phyloP scores from a whole-genome alignment of 92 coral and sea anemone genomes.

The Heteractis magnifica region DNA sequence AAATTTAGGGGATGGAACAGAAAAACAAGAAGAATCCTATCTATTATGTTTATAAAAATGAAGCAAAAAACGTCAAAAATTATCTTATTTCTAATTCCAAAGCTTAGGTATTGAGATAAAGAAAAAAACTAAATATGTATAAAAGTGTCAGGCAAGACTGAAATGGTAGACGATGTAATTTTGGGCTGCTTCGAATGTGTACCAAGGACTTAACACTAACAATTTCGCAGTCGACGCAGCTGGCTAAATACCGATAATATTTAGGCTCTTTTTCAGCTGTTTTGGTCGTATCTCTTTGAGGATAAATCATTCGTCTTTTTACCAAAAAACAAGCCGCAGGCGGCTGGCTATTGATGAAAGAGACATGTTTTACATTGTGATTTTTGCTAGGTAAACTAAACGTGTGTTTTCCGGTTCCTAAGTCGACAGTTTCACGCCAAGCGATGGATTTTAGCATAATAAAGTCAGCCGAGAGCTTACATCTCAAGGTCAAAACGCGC shows the following conservation, averaged over 20 bases:
- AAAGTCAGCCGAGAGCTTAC: slow-evolving; percentile 22
- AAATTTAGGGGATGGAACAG: background rate
- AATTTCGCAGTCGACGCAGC: slow-evolving; percentile 2
- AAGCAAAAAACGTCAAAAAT: background rate
- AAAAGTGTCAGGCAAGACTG: background rate
- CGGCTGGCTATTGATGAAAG: background rate
- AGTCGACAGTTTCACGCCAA: background rate
- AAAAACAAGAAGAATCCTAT: background rate
- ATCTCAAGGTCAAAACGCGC: slow-evolving; percentile 1
- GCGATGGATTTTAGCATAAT: background rate
- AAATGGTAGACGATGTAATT: background rate
- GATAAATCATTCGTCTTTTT: slow-evolving; percentile 3
- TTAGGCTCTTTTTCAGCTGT: slow-evolving; percentile 6
- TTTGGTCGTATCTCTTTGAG: background rate
- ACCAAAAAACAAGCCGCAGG: slow-evolving; percentile 20
- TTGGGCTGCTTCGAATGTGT: background rate
- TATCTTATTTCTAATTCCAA: no score
- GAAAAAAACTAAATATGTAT: background rate
- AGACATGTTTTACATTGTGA: background rate
- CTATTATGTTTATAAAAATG: background rate
- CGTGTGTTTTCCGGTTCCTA: slow-evolving; percentile 18
- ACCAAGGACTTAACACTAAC: background rate
- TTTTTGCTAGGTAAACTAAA: slow-evolving; percentile 17
- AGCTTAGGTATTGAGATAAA: background rate
- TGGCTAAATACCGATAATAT: slow-evolving; percentile 7